A percentile compares a stretch with the other conserved stretches of the same genome.
These are phyloP conservation scores for Philonicus albiceps DNA, from an alignment of 2,888 invertebrate genomes.

Conservation along the genomic window DNA sequence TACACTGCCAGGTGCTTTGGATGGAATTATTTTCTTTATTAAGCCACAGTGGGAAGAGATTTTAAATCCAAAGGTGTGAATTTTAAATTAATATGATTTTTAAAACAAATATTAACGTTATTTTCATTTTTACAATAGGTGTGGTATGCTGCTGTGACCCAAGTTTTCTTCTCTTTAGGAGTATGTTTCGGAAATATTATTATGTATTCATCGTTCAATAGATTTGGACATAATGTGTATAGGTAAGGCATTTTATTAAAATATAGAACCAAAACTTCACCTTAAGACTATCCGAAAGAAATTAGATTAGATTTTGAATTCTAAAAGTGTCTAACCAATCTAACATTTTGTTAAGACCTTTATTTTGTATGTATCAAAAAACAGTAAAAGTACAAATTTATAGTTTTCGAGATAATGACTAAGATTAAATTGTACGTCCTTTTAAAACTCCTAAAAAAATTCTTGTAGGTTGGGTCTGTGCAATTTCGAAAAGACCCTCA, in stretches of 20 bases:
- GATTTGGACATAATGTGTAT: slow-evolving; percentile 69
- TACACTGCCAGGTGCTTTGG: slow-evolving; percentile 68
- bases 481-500: too few species aligned
- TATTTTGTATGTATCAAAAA: background rate
- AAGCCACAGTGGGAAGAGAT: slow-evolving; percentile 73
- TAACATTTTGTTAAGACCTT: too few species aligned
- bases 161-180: slow-evolving; percentile 71
- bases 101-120: background rate
- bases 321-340: too few species aligned
- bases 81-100: background rate
- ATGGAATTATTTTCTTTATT: slow-evolving; percentile 72
- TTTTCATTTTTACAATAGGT: slow-evolving; percentile 59
- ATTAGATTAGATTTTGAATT: too few species aligned
- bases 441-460: too few species aligned
- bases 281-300: too few species aligned
- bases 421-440: too few species aligned
- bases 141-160: slow-evolving; percentile 72
- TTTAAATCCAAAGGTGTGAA: slow-evolving; percentile 66
- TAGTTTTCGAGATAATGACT: too few species aligned
- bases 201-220: slow-evolving; percentile 71
- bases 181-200: slow-evolving; percentile 72
- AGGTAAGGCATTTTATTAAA: slow-evolving; percentile 57
- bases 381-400: too few species aligned
- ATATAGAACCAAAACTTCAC: too few species aligned
- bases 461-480: too few species aligned